Base-by-base conservation (phyloP, 2,113 vertebrate genomes). In the Carassius carassius region DNA sequence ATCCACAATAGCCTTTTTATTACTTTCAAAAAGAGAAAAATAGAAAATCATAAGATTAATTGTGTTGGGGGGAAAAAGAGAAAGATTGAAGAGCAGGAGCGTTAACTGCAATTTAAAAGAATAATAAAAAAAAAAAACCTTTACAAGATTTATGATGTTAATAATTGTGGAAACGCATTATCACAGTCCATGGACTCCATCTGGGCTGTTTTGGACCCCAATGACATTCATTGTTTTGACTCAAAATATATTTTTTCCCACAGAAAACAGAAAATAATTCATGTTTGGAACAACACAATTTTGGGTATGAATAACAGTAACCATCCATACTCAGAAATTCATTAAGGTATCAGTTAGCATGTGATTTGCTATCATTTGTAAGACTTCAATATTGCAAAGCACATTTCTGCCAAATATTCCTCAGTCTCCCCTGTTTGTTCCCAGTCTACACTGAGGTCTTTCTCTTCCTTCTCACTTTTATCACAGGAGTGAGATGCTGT, bases 401-500 rank as follows among this genome's bases (percentile, higher is more conserved):
- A 32, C 51, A 51, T 80, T 85, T 51, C 16, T 60, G 13, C 13
- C 47, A 69, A 19, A 56, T 23, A 78, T 78, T 85, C 41, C 19
- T 51, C 29, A 70, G 29, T 62, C 44, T 41, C 54, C 11, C 17
- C 37, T 80, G 77, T 60, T 70, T 73, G 76, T 70, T 44, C 44
- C 58, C 54, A 62, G 77, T 13, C 56, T 41, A 23, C 83, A 51
- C 29, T 41, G 32, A 79, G 84, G 51, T 58, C 14, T 37, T 58
- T 62, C 51, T 72, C 77, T 73, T 54, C 58, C 54, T 44, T 37
- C 76, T 85, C 51, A 12, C 84, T 47, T 79, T 79, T 79, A 75
- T 84, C 86, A 65, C 56, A 29, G 35, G 9, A 72, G 35, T 54
- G 81, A 83, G 81, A 79, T 74, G 86, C 73, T 74, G 65, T 35